Evolutionary conservation across 2,113 vertebrate genomes (phyloP).

Genomic region (Periophthalmus modestus): DNA sequence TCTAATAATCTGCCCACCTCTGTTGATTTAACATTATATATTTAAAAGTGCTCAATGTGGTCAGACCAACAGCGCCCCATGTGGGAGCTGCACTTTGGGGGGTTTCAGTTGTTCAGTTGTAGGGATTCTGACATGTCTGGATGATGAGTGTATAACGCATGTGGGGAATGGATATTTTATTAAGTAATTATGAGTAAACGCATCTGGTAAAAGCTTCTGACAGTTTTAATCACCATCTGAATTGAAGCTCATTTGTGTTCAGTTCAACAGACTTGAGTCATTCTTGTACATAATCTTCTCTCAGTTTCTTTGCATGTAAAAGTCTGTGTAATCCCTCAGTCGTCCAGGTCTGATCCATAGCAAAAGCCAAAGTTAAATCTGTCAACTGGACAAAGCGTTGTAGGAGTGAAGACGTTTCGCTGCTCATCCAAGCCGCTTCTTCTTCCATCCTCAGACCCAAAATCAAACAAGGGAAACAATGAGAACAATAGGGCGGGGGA

Average conservation of each 20-base stretch:
- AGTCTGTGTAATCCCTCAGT: too few species aligned
- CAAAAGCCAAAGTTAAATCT: too few species aligned
- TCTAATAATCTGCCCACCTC: too few species aligned
- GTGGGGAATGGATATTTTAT: background rate
- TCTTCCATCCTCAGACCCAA: too few species aligned
- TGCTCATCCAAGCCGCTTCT: too few species aligned
- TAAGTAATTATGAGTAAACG: background rate
- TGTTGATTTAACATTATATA: too few species aligned
- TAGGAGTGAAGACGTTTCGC: too few species aligned
- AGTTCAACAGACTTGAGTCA: background rate
- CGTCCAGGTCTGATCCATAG: too few species aligned
- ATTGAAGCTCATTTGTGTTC: slow-evolving; percentile 24
- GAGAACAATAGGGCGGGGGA: too few species aligned
- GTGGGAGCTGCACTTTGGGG: background rate
- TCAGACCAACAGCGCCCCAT: background rate
- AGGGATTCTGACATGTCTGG: background rate
- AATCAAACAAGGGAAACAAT: too few species aligned
- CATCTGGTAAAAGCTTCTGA: background rate
- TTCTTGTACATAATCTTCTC: slow-evolving; percentile 18
- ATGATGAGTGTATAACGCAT: background rate
- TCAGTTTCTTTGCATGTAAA: slow-evolving; percentile 47
- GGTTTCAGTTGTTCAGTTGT: background rate
- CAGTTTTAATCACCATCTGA: background rate
- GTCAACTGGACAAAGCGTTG: too few species aligned
- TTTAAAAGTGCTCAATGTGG: too few species aligned